These are phyloP conservation scores for Meteorus cinctellus DNA, from an alignment of 2,888 invertebrate species.

Conservation along the genomic window DNA sequence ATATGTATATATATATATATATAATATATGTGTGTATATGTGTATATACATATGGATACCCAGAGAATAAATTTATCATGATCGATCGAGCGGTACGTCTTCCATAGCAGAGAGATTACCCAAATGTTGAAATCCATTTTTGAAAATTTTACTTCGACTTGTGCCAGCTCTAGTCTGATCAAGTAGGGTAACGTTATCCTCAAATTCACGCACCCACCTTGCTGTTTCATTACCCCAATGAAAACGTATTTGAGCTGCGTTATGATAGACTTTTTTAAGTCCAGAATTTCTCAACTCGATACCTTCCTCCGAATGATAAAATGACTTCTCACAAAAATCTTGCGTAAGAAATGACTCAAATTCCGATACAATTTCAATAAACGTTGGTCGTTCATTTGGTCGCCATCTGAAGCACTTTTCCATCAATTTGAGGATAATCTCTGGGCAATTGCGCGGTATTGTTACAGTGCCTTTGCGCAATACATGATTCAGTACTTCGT, in stretches of 20 bases:
- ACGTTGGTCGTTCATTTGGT: constrained; percentile 79
- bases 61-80: constrained; percentile 46
- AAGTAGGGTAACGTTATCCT: constrained; percentile 66
- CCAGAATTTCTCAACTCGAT: constrained; percentile 61
- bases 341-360: constrained; percentile 76
- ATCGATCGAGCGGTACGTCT: constrained; percentile 64
- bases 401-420: constrained; percentile 80
- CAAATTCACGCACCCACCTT: constrained; percentile 67
- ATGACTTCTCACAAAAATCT: constrained; percentile 78
- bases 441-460: constrained; percentile 80
- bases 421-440: constrained; percentile 80
- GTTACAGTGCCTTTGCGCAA: constrained; percentile 77
- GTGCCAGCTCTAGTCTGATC: constrained; percentile 65
- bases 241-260: constrained; percentile 63
- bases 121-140: constrained; percentile 73
- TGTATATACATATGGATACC: constrained; percentile 5
- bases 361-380: constrained; percentile 77
- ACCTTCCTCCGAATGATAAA: constrained; percentile 72
- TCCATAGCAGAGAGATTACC: constrained; percentile 61
- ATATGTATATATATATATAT: background rate
- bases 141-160: constrained; percentile 70
- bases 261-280: constrained; percentile 64
- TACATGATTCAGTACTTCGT: constrained; percentile 78
- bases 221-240: constrained; percentile 68
- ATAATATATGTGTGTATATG: background rate